Evolutionary conservation across 2,888 invertebrate genomes (phyloP).

Genomic region (Microdon myrmicae): DNA sequence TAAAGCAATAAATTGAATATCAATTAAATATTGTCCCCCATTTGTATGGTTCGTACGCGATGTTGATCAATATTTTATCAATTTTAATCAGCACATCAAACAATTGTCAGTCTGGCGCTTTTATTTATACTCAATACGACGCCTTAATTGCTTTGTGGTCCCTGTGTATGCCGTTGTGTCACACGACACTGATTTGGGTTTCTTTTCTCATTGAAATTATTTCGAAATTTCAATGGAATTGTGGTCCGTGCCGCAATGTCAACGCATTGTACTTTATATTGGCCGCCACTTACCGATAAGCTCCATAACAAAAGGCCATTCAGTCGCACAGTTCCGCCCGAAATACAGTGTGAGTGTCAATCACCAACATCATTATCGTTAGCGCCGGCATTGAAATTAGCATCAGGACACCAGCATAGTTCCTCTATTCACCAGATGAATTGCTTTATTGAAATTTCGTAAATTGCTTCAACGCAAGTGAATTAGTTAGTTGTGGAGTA

Average conservation of each 20-base stretch:
- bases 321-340: conserved; percentile 6
- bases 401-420: conserved; percentile 19
- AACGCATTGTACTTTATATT: conserved; percentile 22
- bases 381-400: background rate
- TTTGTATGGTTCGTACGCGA: too few species aligned
- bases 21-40: too few species aligned
- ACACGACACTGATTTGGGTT: conserved; percentile 34
- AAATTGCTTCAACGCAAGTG: conserved; percentile 46
- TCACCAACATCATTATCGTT: conserved; percentile 18
- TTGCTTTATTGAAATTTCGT: conserved; percentile 44
- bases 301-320: too few species aligned
- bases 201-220: conserved; percentile 32
- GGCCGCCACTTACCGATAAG: too few species aligned
- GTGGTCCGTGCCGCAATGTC: conserved; percentile 42
- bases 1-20: too few species aligned
- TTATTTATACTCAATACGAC: conserved; percentile 12
- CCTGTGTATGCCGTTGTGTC: background rate
- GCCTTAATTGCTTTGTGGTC: conserved; percentile 26
- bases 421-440: conserved; percentile 12
- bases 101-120: conserved; percentile 1
- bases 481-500: conserved; percentile 36
- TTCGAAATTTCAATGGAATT: conserved; percentile 48
- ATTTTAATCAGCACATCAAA: conserved; percentile 41
- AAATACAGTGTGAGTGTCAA: conserved; percentile 21
- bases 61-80: conserved; percentile 37